Base-by-base conservation (phyloP, 2,113 vertebrate genomes). In the Chaetodon trifascialis region DNA sequence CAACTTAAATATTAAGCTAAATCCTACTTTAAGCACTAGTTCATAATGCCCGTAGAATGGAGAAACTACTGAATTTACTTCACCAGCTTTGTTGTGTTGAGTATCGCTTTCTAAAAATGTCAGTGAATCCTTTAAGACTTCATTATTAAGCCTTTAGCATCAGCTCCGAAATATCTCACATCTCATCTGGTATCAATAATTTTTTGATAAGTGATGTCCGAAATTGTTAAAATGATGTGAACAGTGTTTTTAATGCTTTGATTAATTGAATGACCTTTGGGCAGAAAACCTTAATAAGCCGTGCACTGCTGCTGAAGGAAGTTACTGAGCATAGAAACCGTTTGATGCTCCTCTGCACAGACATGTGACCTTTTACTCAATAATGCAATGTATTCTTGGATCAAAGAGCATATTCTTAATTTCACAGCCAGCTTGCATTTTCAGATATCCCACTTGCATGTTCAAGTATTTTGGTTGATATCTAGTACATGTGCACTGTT, bases 401-500 rank as follows among this genome's bases (percentile, higher is more conserved):
- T 93, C 87, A 78, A 44, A 84, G 86, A 88, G 78, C 92, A 70
- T 82, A 73, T 71, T 84, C 80, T 82, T 91, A 68, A 89, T 88
- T 89, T 93, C 67, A 86, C 66, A 82, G 83, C 88, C 60, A 84
- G 84, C 82, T 84, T 89, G 78, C 80, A 64, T 87, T 89, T 90
- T 84, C 55, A 82, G 38, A 84, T 84, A 77, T 80, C 71, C 76
- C 38, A 16, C 60, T 80, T 71, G 62, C 74, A 78, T 78, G 73
- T 77, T 85, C 42, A 65, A 84, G 56, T 78, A 83, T 85, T 89
- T 90, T 76, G 69, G 86, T 86, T 92, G 73, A 79, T 85, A 84
- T 91, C 85, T 89, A 76, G 83, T 83, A 82, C 84, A 85, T 84
- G 80, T 87, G 76, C 79, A 44, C 79, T 89, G 89, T 83, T 93